phyloP scores from a whole-genome alignment of 2,797 vertebrate species.

The Argya squamiceps region DNA sequence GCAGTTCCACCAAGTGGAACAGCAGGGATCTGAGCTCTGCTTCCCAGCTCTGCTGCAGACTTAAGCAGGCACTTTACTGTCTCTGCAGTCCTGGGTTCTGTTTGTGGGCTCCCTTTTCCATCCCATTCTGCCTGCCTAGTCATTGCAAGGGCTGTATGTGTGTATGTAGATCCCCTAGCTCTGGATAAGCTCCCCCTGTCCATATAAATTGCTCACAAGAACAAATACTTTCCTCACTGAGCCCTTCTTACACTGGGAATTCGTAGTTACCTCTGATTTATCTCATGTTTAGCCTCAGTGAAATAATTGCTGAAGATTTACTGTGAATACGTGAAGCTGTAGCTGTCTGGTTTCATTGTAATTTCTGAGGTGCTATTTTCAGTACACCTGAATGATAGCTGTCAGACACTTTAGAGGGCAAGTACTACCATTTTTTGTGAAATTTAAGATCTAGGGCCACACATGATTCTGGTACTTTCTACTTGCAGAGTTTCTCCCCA shows the following conservation, averaged over 20 bases:
- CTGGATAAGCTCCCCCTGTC: not conserved
- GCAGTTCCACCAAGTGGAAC: not conserved
- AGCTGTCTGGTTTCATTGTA: not conserved
- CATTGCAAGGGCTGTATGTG: not conserved
- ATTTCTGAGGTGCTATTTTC: not conserved
- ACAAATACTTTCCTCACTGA: not conserved
- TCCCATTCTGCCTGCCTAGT: not conserved
- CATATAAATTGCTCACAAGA: not conserved
- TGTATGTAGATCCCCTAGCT: not conserved
- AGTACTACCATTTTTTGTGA: not conserved
- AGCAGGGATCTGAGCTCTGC: not conserved
- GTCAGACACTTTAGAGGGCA: not conserved
- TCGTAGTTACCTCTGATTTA: not conserved
- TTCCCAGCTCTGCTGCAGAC: rapidly evolving
- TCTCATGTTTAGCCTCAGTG: not conserved
- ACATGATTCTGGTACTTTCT: not conserved
- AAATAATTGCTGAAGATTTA: not conserved
- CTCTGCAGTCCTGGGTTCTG: not conserved
- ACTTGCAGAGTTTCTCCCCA: not conserved
- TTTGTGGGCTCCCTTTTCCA: not conserved
- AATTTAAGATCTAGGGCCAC: not conserved
- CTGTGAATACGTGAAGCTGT: not conserved
- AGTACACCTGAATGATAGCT: not conserved
- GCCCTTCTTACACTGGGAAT: not conserved
- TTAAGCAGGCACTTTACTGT: rapidly evolving